Evolutionary conservation across 2,113 vertebrate species (phyloP).

Genomic region (Lophura nycthemera): DNA sequence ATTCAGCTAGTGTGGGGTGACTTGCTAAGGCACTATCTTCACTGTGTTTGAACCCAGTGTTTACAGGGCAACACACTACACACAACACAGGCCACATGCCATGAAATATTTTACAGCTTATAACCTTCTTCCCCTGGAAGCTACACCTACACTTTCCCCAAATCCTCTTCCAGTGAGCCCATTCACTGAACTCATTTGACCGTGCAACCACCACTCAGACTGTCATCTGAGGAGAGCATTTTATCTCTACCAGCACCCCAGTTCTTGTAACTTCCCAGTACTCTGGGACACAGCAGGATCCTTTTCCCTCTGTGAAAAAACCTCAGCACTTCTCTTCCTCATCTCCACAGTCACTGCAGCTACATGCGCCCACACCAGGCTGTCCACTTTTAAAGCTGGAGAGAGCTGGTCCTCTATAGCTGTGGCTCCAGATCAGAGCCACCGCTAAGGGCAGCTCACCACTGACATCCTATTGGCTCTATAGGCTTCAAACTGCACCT

Average conservation of each 20-base stretch:
- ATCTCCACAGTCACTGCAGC: background rate
- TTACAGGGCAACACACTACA: background rate
- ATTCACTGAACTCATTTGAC: background rate
- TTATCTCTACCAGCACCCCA: background rate
- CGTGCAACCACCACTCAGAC: background rate
- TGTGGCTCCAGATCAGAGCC: background rate
- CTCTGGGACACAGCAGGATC: background rate
- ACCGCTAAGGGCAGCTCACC: rapidly evolving
- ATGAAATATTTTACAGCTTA: background rate
- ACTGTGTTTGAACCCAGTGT: background rate
- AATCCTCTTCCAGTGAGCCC: background rate
- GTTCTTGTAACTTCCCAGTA: background rate
- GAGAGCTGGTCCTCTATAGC: background rate
- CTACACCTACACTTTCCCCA: rapidly evolving
- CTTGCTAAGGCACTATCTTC: background rate
- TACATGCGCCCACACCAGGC: rapidly evolving
- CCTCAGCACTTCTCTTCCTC: background rate
- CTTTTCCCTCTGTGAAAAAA: background rate
- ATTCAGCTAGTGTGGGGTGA: background rate
- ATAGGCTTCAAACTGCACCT: background rate
- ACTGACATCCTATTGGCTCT: rapidly evolving
- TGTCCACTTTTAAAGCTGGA: background rate
- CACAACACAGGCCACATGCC: background rate
- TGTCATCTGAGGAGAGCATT: background rate
- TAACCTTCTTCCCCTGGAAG: conserved; percentile 2